Evolutionary conservation across 2,797 vertebrate species (phyloP), one percentile per base, ranked within the genome.

Genomic region (Bryconaethiops microstoma): DNA sequence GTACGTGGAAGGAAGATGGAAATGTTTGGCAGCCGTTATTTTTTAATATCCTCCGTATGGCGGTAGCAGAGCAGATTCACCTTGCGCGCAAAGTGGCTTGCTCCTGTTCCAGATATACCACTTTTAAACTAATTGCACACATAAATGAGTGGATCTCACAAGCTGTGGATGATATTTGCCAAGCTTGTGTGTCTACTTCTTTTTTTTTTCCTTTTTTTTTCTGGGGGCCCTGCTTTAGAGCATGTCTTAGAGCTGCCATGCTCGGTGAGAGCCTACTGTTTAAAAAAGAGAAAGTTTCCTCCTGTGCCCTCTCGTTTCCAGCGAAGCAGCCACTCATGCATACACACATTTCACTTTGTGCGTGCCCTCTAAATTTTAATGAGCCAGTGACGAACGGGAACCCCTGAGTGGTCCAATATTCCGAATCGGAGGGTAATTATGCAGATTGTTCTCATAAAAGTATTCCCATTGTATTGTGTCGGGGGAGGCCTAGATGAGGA

Each of bases 371-470:
- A 83, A 79, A 87, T 86, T 87, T 70, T 86, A 85, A 87, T 84
- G 78, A 86, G 80, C 63, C 21, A 29, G 75, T 86, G 74, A 84
- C 13, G 68, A 86, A 77, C 60, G 25, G 74, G 77, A 74, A 85
- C 77, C 74, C 84, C 59, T 70, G 74, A 76, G 83, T 78, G 74
- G 70, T 85, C 79, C 39, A 79, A 81, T 84, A 79, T 82, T 87
- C 7, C 80, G 72, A 72, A 84, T 86, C 40, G 19, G 64, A 81
- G 45, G 76, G 76, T 86, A 86, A 90, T 87, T 88, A 89, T 87
- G 84, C 76, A 86, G 82, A 87, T 85, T 80, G 78, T 70, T 85
- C 86, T 85, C 80, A 77, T 78, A 82, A 85, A 85, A 84, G 81
- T 83, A 83, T 81, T 87, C 83, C 76, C 81, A 78, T 4, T 74